A percentile compares a stretch with the other conserved stretches of the same genome.
Evolutionary conservation across 2,797 vertebrate species (phyloP).

Genomic region (Periophthalmus magnuspinnatus): DNA sequence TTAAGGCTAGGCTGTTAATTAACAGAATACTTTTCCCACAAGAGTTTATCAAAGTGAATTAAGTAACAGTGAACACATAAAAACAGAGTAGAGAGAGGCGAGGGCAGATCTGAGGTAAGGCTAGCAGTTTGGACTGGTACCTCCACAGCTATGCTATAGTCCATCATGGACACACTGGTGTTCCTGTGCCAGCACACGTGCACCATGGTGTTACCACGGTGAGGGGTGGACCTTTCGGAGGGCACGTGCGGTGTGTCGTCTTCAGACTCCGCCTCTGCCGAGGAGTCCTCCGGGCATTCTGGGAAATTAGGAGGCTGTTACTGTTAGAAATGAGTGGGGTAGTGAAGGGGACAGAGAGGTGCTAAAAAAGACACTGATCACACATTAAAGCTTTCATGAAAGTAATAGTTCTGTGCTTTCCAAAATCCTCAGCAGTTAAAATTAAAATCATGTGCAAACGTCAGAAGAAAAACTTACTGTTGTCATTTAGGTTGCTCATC

Average conservation of each 20-base stretch:
- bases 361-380: conserved; percentile 51
- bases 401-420: background rate
- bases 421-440: background rate
- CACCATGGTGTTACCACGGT: conserved; percentile 98
- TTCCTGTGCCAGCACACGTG: conserved; percentile 99
- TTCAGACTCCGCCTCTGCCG: conserved; percentile 92
- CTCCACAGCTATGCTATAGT: conserved; percentile 98
- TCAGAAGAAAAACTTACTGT: conserved; percentile 74
- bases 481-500: conserved; percentile 83
- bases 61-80: conserved; percentile 52
- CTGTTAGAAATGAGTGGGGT: conserved; percentile 48
- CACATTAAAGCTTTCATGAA: conserved; percentile 18
- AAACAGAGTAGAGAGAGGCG: conserved; percentile 55
- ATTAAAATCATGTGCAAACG: background rate
- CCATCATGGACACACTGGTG: conserved; percentile 98
- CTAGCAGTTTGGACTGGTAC: conserved; percentile 76
- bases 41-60: conserved; percentile 49
- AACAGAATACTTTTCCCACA: conserved; percentile 61
- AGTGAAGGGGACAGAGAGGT: conserved; percentile 41
- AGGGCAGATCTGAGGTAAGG: conserved; percentile 66
- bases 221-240: conserved; percentile 86
- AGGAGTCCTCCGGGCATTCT: conserved; percentile 90
- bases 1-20: conserved; percentile 13
- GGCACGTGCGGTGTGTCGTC: conserved; percentile 89
- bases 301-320: conserved; percentile 79